Base-by-base conservation (phyloP, 1,140 invertebrate genomes). In the Micrasema minimum region DNA sequence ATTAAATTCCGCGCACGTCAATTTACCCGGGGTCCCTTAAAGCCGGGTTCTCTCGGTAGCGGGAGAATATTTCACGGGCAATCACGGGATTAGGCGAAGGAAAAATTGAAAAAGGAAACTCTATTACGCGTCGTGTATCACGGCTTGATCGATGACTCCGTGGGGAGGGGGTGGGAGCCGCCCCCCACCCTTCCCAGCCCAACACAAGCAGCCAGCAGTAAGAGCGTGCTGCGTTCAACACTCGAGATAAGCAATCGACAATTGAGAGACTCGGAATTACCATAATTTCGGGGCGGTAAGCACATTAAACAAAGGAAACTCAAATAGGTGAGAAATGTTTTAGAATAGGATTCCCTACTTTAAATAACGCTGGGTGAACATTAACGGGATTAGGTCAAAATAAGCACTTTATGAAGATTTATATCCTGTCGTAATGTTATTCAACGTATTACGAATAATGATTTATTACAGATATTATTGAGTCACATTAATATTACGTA, bases 71-170 rank as follows among this genome's bases (percentile, higher is more conserved):
- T 64, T 64, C 59, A 64, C 43, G 59, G 59, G 41, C 59, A 64
- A 64, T 64, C 59, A 64, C 59, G 38, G 59, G 59, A 64, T 64
- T 64, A 64, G 59, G 59, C 45, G 59, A 64, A 64, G 59, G 43
- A 64, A 64, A 64, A 64, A 64, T 64, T 64, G 59, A 64, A 64
- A 64, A 64, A 45, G 59, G 59, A 64, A 64, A 64, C 59, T 64
- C 59, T 46, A 64, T 64, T 64, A 64, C 59, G 59, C 59, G 59
- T 64, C 59, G 59, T 45, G 59, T 64, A 64, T 64, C 43, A 46
- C 20, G 38, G 20, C 26, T 64, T 64, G 59, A 64, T 64, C 59
- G 59, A 64, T 64, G 59, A 18, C 43, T 64, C 59, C 59, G 59
- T 3, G 43, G 20, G 10, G 43, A 26, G 22, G 23, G 59, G 12